Evolutionary conservation across 2,888 invertebrate species (phyloP).

Genomic region (Lydus trimaculatus): DNA sequence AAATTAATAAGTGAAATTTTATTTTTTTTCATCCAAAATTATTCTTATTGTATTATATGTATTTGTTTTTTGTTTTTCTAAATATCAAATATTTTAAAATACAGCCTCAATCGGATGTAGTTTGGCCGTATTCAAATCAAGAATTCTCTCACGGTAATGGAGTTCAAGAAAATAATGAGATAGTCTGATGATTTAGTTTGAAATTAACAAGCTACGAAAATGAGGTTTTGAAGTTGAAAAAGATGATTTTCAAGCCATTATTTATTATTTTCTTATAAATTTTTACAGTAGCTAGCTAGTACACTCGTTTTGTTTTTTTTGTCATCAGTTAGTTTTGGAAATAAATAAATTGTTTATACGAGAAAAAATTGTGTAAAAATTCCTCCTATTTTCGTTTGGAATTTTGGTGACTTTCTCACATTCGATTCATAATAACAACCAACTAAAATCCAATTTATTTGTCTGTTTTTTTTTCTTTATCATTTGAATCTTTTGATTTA

Average conservation of each 20-base stretch:
- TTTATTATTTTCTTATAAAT: not conserved
- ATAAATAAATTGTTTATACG: not conserved
- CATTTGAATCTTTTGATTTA: not conserved
- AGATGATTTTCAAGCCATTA: not conserved
- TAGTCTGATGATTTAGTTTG: not conserved
- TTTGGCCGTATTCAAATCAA: not conserved
- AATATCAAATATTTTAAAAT: not conserved
- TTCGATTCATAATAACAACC: not conserved
- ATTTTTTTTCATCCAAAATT: not conserved
- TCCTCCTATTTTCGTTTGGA: not conserved
- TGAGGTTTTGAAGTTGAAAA: conserved; percentile 6
- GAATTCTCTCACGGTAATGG: conserved; percentile 1
- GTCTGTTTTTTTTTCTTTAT: not conserved
- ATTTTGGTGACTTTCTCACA: not conserved
- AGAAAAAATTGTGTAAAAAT: not conserved
- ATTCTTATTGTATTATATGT: too few species aligned
- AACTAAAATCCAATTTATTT: not conserved
- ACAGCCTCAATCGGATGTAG: too few species aligned
- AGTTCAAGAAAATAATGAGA: not conserved
- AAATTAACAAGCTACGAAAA: not conserved
- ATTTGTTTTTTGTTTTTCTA: not conserved
- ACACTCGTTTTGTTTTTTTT: too few species aligned
- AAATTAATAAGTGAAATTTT: not conserved
- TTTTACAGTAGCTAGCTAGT: too few species aligned
- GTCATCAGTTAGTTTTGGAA: not conserved